Evolutionary conservation across 2,888 invertebrate genomes (phyloP).

Genomic region (Cylloceria caligata): DNA sequence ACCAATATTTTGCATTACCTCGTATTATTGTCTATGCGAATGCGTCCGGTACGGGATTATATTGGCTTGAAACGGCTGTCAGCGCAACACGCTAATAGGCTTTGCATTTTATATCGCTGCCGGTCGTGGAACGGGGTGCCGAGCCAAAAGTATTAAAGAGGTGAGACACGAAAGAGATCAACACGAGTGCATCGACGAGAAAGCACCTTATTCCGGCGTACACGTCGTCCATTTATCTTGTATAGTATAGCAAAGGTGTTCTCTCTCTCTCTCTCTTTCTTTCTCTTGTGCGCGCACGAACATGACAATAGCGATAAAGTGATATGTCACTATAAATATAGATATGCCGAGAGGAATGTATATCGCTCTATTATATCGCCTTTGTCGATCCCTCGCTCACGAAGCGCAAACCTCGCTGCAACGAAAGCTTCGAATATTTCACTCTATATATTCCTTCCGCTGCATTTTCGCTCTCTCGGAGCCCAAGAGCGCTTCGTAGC

Average conservation of each 20-base stretch:
- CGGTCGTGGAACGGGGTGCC: background rate
- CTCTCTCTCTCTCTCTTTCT: slow-evolving; percentile 3
- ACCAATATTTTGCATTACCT: slow-evolving; percentile 35
- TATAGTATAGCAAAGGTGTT: background rate
- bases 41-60: slow-evolving; percentile 26
- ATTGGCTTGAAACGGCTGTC: slow-evolving; percentile 51
- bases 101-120: slow-evolving; percentile 41
- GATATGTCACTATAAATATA: slow-evolving; percentile 67
- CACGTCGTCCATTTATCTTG: slow-evolving; percentile 36
- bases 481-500: slow-evolving; percentile 42
- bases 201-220: slow-evolving; percentile 45
- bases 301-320: slow-evolving; percentile 65
- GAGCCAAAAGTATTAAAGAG: slow-evolving; percentile 42
- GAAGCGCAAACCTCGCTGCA: slow-evolving; percentile 36
- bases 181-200: slow-evolving; percentile 42
- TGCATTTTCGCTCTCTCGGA: slow-evolving; percentile 9
- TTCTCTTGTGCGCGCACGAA: slow-evolving; percentile 21
- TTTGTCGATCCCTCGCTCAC: slow-evolving; percentile 61
- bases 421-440: slow-evolving; percentile 55
- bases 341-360: slow-evolving; percentile 47
- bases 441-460: slow-evolving; percentile 3
- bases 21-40: slow-evolving; percentile 35
- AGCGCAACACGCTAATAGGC: slow-evolving; percentile 43
- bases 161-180: slow-evolving; percentile 33
- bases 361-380: slow-evolving; percentile 64